phyloP scores from a whole-genome alignment of 1,140 invertebrate species.

The Ceratina australensis region DNA sequence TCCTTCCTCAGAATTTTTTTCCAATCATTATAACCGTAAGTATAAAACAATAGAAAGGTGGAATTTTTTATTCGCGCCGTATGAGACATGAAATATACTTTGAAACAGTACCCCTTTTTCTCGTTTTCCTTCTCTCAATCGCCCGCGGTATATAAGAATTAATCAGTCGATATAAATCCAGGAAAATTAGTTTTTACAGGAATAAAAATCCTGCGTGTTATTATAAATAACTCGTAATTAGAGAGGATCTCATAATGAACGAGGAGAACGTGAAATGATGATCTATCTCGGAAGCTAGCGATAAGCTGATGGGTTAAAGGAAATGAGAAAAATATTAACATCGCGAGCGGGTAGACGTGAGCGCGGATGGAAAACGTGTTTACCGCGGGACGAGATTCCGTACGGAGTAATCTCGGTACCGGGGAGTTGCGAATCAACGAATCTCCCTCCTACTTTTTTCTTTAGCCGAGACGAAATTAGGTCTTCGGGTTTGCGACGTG shows the following conservation, averaged over 20 bases:
- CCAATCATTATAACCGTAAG: too few relatives aligned
- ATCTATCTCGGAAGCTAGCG: conserved; percentile 17
- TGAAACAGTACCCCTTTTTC: too few relatives aligned
- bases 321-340: conserved; percentile 57
- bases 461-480: conserved; percentile 7
- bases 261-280: background rate
- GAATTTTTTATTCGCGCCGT: too few relatives aligned
- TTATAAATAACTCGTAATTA: background rate
- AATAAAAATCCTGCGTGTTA: background rate
- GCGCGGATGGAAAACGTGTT: conserved; percentile 13
- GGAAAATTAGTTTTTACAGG: too few relatives aligned
- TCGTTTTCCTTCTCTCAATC: too few relatives aligned
- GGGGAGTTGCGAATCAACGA: background rate
- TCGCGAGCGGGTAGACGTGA: conserved; percentile 3
- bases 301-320: conserved; percentile 20
- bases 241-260: background rate
- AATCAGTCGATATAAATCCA: too few relatives aligned
- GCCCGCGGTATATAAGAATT: too few relatives aligned
- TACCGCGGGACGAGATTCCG: conserved; percentile 15
- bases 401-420: conserved; percentile 21
- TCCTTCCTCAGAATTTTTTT: too few relatives aligned
- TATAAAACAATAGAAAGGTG: too few relatives aligned
- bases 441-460: conserved; percentile 16
- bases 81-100: too few relatives aligned
- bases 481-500: background rate